phyloP scores from a whole-genome alignment of 2,113 vertebrate species.

The Pelvicachromis taeniatus region DNA sequence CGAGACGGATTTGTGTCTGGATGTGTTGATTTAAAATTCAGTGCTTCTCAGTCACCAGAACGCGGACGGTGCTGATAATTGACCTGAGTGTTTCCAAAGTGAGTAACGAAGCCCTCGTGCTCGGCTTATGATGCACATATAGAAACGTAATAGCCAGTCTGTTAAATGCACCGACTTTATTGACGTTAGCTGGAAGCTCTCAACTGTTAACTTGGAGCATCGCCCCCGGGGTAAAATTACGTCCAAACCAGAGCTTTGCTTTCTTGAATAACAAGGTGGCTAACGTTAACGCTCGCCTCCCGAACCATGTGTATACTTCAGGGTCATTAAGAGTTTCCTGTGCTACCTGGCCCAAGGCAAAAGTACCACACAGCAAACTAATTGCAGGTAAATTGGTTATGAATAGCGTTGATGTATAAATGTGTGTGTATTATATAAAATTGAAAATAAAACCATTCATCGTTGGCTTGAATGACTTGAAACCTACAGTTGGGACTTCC shows the following conservation, averaged over 20 bases:
- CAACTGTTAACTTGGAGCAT: neutral
- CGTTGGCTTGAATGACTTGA: neutral
- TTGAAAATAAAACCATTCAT: neutral
- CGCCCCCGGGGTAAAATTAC: neutral
- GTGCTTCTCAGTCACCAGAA: neutral
- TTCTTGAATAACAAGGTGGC: constrained; percentile 12
- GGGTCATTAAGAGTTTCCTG: neutral
- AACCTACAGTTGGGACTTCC: neutral
- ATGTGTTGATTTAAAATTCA: neutral
- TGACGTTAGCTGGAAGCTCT: neutral
- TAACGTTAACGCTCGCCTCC: neutral
- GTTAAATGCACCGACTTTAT: neutral
- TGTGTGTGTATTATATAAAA: neutral
- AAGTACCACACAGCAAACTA: neutral
- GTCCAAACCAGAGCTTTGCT: neutral
- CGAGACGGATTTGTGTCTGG: neutral
- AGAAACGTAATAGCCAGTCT: constrained; percentile 30
- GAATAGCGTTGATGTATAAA: neutral
- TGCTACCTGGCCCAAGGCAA: neutral
- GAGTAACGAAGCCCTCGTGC: neutral
- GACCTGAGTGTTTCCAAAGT: neutral
- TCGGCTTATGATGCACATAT: constrained; percentile 22
- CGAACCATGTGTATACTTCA: neutral
- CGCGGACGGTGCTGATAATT: neutral
- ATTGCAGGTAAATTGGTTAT: neutral